A percentile compares a stretch with the other conserved stretches of the same genome.
Conservation (phyloP, 2,113 vertebrate genomes). For the human (Homo sapiens) region DNA sequence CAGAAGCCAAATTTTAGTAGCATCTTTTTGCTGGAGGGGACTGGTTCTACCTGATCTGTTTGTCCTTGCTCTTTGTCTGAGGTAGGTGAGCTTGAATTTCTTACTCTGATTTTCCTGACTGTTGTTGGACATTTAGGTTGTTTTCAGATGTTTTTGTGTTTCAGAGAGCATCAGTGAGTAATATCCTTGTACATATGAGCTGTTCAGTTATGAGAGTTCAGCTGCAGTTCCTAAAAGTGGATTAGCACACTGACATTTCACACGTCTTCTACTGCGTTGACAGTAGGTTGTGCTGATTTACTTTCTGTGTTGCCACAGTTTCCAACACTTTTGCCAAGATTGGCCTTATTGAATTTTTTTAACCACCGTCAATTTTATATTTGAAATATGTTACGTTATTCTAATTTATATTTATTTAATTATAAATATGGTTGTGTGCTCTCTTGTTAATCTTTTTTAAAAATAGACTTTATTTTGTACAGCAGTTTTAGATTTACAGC, state of each 20-base stretch:
- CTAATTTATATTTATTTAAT: neutral
- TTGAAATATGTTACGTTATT: neutral
- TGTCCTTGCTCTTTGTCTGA: neutral
- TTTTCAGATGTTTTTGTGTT: neutral
- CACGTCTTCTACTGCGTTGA: neutral
- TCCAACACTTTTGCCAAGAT: neutral
- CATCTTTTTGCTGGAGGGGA: neutral
- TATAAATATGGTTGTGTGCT: neutral
- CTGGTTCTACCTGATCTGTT: neutral
- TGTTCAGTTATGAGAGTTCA: neutral
- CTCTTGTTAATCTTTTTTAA: neutral
- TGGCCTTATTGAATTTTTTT: neutral
- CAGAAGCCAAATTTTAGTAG: neutral
- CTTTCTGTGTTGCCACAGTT: neutral
- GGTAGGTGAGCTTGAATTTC: neutral
- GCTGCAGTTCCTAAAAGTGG: neutral
- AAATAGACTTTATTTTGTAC: neutral
- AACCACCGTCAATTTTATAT: neutral
- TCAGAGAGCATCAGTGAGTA: neutral
- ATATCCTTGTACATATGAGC: too few relatives aligned
- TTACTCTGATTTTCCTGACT: neutral
- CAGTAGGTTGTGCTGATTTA: neutral
- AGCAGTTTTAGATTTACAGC: neutral
- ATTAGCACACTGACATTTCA: too few relatives aligned
- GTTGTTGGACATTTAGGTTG: neutral